Percentiles rank a stretch among this genome's conserved stretches.
Evolutionary conservation across 2,797 vertebrate genomes (phyloP).

Genomic region (Syngnathus acus): DNA sequence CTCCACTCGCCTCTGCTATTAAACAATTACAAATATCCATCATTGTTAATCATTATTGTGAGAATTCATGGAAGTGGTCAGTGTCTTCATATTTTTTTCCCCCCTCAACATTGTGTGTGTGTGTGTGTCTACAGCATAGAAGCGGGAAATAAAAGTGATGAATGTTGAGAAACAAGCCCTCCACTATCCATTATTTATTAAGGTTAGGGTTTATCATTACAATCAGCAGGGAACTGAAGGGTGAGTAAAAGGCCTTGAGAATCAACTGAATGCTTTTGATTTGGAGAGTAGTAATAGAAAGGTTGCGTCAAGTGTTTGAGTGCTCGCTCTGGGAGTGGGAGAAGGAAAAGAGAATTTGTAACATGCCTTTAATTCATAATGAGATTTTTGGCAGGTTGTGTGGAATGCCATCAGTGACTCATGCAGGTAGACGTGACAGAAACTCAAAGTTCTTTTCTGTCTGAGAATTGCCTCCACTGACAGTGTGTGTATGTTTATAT

Average conservation of each 20-base stretch:
- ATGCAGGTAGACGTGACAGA: constrained; percentile 16
- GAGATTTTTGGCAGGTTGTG: constrained; percentile 23
- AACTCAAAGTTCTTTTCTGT: constrained; percentile 11
- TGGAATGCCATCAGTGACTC: constrained; percentile 37
- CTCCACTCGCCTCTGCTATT: neutral
- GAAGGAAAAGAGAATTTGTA: constrained; percentile 15
- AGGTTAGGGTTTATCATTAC: neutral
- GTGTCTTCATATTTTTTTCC: too few relatives aligned
- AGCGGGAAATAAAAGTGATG: neutral
- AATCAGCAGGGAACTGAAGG: constrained; percentile 11
- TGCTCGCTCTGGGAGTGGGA: constrained; percentile 11
- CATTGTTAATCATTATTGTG: too few relatives aligned
- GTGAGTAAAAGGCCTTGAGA: constrained; percentile 4
- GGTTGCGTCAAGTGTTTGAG: constrained; percentile 22
- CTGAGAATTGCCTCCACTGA: neutral
- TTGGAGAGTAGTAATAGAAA: constrained; percentile 4
- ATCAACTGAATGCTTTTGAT: constrained; percentile 1
- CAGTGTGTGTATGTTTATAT: too few relatives aligned
- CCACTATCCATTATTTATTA: neutral
- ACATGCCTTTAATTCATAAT: constrained; percentile 39
- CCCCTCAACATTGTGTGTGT: neutral
- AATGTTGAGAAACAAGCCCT: neutral
- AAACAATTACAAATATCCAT: too few relatives aligned
- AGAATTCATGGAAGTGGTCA: too few relatives aligned
- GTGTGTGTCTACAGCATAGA: neutral